Base-by-base conservation (phyloP, 1,140 invertebrate species). In the Tenebrio molitor region DNA sequence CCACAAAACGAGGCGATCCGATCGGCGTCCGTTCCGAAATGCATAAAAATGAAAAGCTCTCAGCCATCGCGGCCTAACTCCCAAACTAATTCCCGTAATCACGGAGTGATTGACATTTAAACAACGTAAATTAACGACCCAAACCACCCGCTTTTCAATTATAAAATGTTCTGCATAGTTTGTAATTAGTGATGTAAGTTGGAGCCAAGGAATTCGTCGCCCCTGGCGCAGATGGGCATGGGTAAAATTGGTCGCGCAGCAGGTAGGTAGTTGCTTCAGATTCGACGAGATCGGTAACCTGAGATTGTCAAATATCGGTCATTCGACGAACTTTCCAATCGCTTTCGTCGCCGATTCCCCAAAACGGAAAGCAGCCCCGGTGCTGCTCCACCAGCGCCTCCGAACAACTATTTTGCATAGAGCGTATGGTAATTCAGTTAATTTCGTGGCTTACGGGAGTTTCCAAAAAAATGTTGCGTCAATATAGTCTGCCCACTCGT, bases 111-210 rank as follows among this genome's bases (percentile, higher is more conserved):
- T 71, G 70, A 71, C 70, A 71, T 58, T 71, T 53, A 64, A 71
- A 71, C 62, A 71, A 71, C 41, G 42, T 46, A 58, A 71, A 71
- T 71, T 65, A 71, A 71, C 58, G 58, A 65, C 46, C 42, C 16
- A 36, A 66, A 46, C 62, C 70, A 71, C 70, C 63, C 70, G 70
- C 70, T 71, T 71, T 71, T 71, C 70, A 71, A 71, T 71, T 71
- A 71, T 71, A 71, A 71, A 71, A 71, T 71, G 70, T 71, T 71
- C 70, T 66, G 70, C 70, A 71, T 71, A 71, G 70, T 71, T 71
- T 71, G 70, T 71, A 71, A 71, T 71, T 71, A 71, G 58, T 70
- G 36, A 44, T 70, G 34, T 53, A 58, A 69, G 67, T 34, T 69
- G 50, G 53, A 62, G 69, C 14, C 53, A 23, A 41, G 41, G 69